Evolutionary conservation across 1,140 invertebrate genomes (phyloP), one percentile per base, ranked within the genome.

Genomic region (Cotesia vestalis): DNA sequence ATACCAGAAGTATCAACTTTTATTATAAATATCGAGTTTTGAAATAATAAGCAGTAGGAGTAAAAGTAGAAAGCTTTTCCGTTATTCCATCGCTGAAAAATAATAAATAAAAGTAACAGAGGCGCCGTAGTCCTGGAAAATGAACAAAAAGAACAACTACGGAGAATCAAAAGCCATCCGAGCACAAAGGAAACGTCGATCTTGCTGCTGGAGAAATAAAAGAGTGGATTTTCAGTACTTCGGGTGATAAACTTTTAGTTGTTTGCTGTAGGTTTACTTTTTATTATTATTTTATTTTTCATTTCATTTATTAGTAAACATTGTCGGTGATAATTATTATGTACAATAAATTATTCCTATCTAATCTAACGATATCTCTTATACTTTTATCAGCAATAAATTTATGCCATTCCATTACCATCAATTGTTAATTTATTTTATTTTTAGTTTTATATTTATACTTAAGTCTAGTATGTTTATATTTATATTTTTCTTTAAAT

Each of bases 311-410:
- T 27, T 81, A 81, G 67, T 81, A 82, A 81, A 82, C 79, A 81
- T 81, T 76, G 77, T 78, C 78, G 76, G 71, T 81, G 40, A 72
- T 72, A 76, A 72, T 67, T 82, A 82, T 82, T 82, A 82, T 82
- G 72, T 81, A 81, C 81, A 82, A 81, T 79, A 81, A 81, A 81
- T 79, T 80, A 80, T 81, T 77, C 76, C 78, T 81, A 81, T 81
- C 77, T 81, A 82, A 59, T 78, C 78, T 80, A 80, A 81, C 80
- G 79, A 81, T 81, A 79, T 81, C 76, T 79, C 79, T 81, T 46
- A 46, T 46, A 80, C 76, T 79, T 78, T 81, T 46, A 46, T 46
- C 40, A 9, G 79, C 74, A 76, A 75, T 79, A 78, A 60, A 34
- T 70, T 14, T 70, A 20, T 64, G 34, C 34, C 60, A 55, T 71